Evolutionary conservation across 2,888 invertebrate species (phyloP).

Genomic region (Agrochola circellaris): DNA sequence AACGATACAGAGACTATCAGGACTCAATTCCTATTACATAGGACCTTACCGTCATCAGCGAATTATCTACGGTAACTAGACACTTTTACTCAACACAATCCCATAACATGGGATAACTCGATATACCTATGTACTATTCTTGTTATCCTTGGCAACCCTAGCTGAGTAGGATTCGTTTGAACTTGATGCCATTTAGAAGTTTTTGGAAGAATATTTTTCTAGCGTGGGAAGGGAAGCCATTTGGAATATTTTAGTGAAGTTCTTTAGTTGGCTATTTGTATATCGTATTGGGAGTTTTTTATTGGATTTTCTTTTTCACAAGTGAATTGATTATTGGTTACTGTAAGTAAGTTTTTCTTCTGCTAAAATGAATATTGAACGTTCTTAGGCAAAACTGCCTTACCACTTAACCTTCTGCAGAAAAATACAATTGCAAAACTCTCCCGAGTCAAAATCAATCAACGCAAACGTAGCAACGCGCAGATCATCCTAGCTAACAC

Average conservation of each 20-base stretch:
- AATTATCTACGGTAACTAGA: slow-evolving; percentile 29
- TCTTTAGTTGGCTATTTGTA: slow-evolving; percentile 6
- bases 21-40: slow-evolving; percentile 26
- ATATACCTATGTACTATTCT: background rate
- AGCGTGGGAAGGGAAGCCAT: background rate
- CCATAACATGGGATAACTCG: slow-evolving; percentile 17
- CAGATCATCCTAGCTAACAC: background rate
- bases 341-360: background rate
- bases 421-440: background rate
- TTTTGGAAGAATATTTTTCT: slow-evolving; percentile 22
- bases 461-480: no score
- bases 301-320: slow-evolving; percentile 15
- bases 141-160: slow-evolving; percentile 17
- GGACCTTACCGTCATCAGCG: slow-evolving; percentile 35
- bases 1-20: slow-evolving; percentile 16
- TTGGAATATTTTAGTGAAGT: slow-evolving; percentile 35
- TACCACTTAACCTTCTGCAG: background rate
- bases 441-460: background rate
- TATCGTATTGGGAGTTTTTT: slow-evolving; percentile 19
- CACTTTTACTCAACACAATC: slow-evolving; percentile 23
- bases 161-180: background rate
- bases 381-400: background rate
- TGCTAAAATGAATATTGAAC: background rate
- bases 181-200: slow-evolving; percentile 28
- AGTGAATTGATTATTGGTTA: slow-evolving; percentile 10